Percentiles rank a stretch among this genome's conserved stretches.
Evolutionary conservation across 2,888 invertebrate genomes (phyloP).

Genomic region (Eurytoma californica): DNA sequence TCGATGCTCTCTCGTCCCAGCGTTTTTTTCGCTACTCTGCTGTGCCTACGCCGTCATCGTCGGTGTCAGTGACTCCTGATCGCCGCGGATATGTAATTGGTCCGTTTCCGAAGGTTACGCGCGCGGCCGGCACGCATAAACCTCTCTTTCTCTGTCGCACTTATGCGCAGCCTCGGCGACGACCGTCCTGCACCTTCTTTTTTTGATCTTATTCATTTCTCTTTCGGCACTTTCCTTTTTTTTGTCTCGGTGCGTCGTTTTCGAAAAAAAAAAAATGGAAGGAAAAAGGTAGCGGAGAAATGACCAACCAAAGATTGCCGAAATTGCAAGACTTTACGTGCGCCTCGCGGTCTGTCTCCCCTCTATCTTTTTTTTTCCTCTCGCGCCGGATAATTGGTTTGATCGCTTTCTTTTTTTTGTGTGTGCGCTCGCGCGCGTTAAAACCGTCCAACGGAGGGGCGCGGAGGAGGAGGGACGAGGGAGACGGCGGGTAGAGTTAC

Average conservation of each 20-base stretch:
- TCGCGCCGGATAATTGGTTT: constrained; percentile 41
- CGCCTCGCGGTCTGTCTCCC: not conserved
- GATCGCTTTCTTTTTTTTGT: constrained; percentile 45
- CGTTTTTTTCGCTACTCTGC: not conserved
- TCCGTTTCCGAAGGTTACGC: constrained; percentile 51
- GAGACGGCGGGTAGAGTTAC: not conserved
- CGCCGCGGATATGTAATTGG: constrained; percentile 42
- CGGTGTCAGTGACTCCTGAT: constrained; percentile 52
- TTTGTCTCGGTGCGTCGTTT: not conserved
- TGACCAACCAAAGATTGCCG: constrained; percentile 32
- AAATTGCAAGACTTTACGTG: constrained; percentile 21
- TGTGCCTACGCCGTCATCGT: not conserved
- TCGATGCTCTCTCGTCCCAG: not conserved
- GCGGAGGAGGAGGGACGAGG: not conserved
- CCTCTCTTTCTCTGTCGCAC: not conserved
- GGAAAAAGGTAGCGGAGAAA: too few relatives aligned
- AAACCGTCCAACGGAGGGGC: not conserved
- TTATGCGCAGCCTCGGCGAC: not conserved
- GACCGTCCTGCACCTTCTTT: not conserved
- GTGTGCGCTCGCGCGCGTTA: not conserved
- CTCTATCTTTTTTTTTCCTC: not conserved
- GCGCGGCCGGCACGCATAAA: not conserved
- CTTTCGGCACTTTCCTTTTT: not conserved
- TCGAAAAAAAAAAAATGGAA: not conserved
- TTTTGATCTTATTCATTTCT: constrained; percentile 13